Evolutionary conservation across 1,140 invertebrate genomes (phyloP), one percentile per base, ranked within the genome.

Genomic region (Drosophila parvula): DNA sequence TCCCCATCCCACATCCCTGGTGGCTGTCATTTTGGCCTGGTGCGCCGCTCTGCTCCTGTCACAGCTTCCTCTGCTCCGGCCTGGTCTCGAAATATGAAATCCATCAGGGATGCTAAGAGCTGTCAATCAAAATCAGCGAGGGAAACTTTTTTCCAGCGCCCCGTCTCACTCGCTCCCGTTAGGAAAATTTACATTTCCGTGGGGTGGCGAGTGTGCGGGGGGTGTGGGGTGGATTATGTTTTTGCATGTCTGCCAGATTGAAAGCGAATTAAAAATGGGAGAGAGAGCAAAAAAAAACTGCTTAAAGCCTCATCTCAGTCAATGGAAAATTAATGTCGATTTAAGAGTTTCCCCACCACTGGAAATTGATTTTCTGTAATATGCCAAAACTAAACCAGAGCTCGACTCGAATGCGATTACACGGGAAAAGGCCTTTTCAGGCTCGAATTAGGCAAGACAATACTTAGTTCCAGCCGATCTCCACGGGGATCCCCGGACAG

Each of bases 101-200:
- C 90, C 90, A 91, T 91, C 90, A 91, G 90, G 85, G 90, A 91
- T 90, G 75, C 82, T 85, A 81, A 81, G 79, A 84, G 82, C 90
- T 91, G 90, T 91, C 90, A 91, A 91, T 91, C 90, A 91, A 91
- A 91, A 91, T 88, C 83, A 88, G 84, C 71, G 79, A 90, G 79
- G 85, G 90, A 91, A 91, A 91, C 82, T 91, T 91, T 90, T 78
- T 90, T 70, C 50, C 73, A 67, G 10, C 61, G 34, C 38, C 14
- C 40, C 34, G 14, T 64, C 56, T 61, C 62, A 27, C 55, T 76
- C 45, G 11, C 61, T 67, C 36, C 22, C 48, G 45, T 56, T 50
- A 53, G 65, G 50, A 68, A 78, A 85, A 90, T 90, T 90, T 90
- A 85, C 85, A 90, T 90, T 90, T 85, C 76, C 71, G 62, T 77